Evolutionary conservation across 2,888 invertebrate species (phyloP).

Genomic region (Atherix ibis): DNA sequence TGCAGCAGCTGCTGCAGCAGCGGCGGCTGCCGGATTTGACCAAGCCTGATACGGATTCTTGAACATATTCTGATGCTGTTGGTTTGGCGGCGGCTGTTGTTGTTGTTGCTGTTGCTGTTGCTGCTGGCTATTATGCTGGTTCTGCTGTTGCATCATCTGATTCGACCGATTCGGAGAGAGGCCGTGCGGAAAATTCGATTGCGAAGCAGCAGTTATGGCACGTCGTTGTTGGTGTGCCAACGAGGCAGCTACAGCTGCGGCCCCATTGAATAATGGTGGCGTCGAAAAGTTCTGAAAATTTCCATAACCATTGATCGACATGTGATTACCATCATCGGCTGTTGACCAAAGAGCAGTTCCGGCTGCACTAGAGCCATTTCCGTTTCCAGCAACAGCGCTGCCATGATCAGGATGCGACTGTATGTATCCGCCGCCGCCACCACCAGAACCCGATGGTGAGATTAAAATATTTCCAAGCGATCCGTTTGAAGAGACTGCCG

Average conservation of each 20-base stretch:
- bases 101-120: constrained; percentile 10
- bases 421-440: constrained; percentile 8
- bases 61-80: constrained; percentile 12
- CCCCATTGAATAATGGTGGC: constrained; percentile 12
- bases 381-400: constrained; percentile 3
- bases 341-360: constrained; percentile 11
- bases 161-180: constrained; percentile 14
- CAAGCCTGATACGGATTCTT: constrained; percentile 15
- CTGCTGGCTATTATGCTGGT: constrained; percentile 9
- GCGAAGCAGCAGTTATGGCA: constrained; percentile 12
- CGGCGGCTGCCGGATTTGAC: constrained; percentile 14
- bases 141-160: constrained; percentile 10
- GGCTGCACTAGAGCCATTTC: constrained; percentile 4
- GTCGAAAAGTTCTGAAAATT: constrained; percentile 13
- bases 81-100: constrained; percentile 11
- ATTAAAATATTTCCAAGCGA: constrained; percentile 11
- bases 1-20: constrained; percentile 10
- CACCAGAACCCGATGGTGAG: constrained; percentile 9
- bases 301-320: constrained; percentile 13
- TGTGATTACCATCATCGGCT: constrained; percentile 12
- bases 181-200: constrained; percentile 12
- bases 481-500: constrained; percentile 9
- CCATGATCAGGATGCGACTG: constrained; percentile 9
- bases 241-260: constrained; percentile 3
- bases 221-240: constrained; percentile 12